phyloP scores from a whole-genome alignment of 2,113 vertebrate species.

The Maccullochella peelii region DNA sequence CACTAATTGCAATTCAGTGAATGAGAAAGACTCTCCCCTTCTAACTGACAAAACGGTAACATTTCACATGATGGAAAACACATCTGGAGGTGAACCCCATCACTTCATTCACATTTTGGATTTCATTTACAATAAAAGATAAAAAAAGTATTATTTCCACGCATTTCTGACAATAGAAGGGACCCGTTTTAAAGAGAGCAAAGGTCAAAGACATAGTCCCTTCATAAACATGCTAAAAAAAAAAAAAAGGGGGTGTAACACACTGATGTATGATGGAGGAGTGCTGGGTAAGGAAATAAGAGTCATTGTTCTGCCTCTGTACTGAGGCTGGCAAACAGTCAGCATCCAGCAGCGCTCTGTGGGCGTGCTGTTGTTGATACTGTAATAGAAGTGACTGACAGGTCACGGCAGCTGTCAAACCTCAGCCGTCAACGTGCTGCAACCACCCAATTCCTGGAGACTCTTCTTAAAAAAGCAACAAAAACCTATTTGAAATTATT shows the following conservation, averaged over 20 bases:
- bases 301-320: constrained; percentile 63
- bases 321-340: constrained; percentile 66
- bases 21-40: not conserved
- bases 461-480: constrained; percentile 20
- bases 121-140: not conserved
- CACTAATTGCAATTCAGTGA: not conserved
- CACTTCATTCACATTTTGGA: not conserved
- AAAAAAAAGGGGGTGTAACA: not conserved
- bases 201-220: not conserved
- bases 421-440: constrained; percentile 41
- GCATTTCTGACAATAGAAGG: not conserved
- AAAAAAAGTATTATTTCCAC: not conserved
- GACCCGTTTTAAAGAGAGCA: not conserved
- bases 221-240: not conserved
- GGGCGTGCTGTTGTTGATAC: constrained; percentile 70
- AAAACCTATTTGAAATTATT: constrained; percentile 29
- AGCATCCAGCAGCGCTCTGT: constrained; percentile 67
- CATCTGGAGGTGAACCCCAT: not conserved
- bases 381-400: constrained; percentile 73
- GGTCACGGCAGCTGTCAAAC: constrained; percentile 68
- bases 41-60: not conserved
- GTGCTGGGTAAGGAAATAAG: constrained; percentile 42
- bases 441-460: constrained; percentile 37
- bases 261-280: constrained; percentile 17
- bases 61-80: not conserved